Conservation (phyloP, 2,888 invertebrate species). For the Apodemia zela region DNA sequence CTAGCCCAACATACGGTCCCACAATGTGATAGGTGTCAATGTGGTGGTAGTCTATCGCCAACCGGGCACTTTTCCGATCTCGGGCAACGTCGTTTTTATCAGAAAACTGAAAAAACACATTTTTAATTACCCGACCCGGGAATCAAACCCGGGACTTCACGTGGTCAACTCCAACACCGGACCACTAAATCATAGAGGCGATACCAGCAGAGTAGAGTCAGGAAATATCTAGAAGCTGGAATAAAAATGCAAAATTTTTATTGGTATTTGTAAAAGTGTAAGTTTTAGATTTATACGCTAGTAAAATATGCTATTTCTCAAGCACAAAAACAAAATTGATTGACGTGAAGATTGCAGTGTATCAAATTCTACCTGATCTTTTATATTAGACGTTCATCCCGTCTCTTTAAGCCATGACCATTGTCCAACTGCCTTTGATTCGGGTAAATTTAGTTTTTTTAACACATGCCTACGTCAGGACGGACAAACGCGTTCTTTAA, state of each 20-base stretch:
- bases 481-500: constrained; percentile 49
- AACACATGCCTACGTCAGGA: constrained; percentile 52
- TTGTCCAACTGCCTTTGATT: constrained; percentile 77
- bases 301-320: not conserved
- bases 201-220: too few relatives aligned
- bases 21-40: too few relatives aligned
- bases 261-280: not conserved
- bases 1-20: too few relatives aligned
- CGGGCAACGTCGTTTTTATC: too few relatives aligned
- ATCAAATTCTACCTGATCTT: constrained; percentile 66
- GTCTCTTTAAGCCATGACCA: constrained; percentile 53
- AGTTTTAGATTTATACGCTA: not conserved
- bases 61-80: too few relatives aligned
- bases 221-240: not conserved
- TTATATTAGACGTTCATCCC: constrained; percentile 58
- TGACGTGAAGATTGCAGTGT: constrained; percentile 63
- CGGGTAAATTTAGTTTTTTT: constrained; percentile 50
- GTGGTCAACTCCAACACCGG: too few relatives aligned
- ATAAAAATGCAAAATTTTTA: not conserved
- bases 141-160: too few relatives aligned
- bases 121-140: too few relatives aligned
- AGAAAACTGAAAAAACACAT: too few relatives aligned
- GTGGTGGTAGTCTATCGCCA: too few relatives aligned
- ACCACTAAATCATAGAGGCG: too few relatives aligned
- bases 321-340: constrained; percentile 38